These are phyloP conservation scores for Calephelis virginiensis DNA, from an alignment of 1,140 invertebrate species.

Conservation along the genomic window DNA sequence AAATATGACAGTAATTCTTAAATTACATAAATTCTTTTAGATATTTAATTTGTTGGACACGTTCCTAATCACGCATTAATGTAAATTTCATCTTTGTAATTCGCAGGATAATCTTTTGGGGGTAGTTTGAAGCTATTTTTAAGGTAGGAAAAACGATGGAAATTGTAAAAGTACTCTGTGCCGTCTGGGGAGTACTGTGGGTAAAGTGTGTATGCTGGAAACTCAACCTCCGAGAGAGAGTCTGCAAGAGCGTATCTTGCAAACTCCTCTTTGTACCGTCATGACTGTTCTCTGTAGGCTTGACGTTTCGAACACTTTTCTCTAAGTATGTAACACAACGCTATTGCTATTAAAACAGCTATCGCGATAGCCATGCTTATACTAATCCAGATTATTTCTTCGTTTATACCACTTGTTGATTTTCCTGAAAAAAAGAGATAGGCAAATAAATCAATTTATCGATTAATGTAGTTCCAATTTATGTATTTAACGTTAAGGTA, in stretches of 20 bases:
- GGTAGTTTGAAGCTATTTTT: slow-evolving; percentile 63
- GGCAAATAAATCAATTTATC: background rate
- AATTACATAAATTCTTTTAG: slow-evolving; percentile 4
- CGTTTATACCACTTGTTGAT: slow-evolving; percentile 88
- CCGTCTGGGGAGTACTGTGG: slow-evolving; percentile 69
- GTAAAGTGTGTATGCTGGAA: slow-evolving; percentile 66
- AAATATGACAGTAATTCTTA: background rate
- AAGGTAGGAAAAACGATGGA: slow-evolving; percentile 68
- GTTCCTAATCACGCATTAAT: slow-evolving; percentile 59
- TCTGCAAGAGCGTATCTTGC: slow-evolving; percentile 62
- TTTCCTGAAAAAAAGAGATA: slow-evolving; percentile 78
- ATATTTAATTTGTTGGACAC: background rate
- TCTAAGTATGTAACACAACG: slow-evolving; percentile 87
- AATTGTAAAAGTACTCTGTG: slow-evolving; percentile 71
- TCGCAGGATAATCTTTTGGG: slow-evolving; percentile 59
- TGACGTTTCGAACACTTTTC: slow-evolving; percentile 88
- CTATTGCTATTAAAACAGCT: slow-evolving; percentile 87
- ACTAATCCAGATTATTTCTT: slow-evolving; percentile 92
- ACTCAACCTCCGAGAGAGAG: slow-evolving; percentile 57
- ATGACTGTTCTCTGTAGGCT: slow-evolving; percentile 85
- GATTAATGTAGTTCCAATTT: background rate
- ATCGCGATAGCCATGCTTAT: slow-evolving; percentile 92
- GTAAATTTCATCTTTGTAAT: slow-evolving; percentile 57
- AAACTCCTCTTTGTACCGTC: slow-evolving; percentile 77
- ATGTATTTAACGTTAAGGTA: too few relatives aligned